phyloP scores from a whole-genome alignment of 92 coral and sea anemone genomes.

The Epizoanthus stellaris region DNA sequence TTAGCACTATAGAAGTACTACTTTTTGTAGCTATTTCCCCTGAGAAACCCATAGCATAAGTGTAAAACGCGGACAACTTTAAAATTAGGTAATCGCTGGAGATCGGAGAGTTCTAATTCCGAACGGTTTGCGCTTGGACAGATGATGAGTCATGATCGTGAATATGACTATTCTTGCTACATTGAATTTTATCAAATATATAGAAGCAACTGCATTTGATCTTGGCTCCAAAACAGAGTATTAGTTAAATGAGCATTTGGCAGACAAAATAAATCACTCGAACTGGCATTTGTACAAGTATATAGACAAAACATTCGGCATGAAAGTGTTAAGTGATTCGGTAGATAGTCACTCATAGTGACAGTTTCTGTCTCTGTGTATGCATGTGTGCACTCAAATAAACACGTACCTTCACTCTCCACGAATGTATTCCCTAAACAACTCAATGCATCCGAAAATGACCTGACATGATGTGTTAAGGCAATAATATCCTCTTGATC shows the following conservation, averaged over 20 bases:
- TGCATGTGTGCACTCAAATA: not conserved
- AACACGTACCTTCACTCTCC: slow-evolving; percentile 80
- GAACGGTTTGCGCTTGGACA: slow-evolving; percentile 7
- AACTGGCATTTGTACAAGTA: slow-evolving; percentile 9
- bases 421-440: slow-evolving; percentile 85
- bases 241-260: slow-evolving; percentile 3
- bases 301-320: not conserved
- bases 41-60: slow-evolving; percentile 1
- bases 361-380: too few species aligned
- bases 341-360: not conserved
- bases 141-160: not conserved
- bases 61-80: not conserved
- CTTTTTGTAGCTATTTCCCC: slow-evolving; percentile 10
- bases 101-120: not conserved
- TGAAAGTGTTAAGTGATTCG: not conserved
- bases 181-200: slow-evolving; percentile 17
- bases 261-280: not conserved
- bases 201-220: not conserved
- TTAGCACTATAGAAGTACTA: not conserved
- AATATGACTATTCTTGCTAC: not conserved
- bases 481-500: slow-evolving; percentile 95
- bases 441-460: slow-evolving; percentile 91
- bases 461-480: slow-evolving; percentile 86
- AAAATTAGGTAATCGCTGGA: not conserved
- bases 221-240: not conserved